Evolutionary conservation across 2,888 invertebrate genomes (phyloP).

Genomic region (Microctonus brassicae): DNA sequence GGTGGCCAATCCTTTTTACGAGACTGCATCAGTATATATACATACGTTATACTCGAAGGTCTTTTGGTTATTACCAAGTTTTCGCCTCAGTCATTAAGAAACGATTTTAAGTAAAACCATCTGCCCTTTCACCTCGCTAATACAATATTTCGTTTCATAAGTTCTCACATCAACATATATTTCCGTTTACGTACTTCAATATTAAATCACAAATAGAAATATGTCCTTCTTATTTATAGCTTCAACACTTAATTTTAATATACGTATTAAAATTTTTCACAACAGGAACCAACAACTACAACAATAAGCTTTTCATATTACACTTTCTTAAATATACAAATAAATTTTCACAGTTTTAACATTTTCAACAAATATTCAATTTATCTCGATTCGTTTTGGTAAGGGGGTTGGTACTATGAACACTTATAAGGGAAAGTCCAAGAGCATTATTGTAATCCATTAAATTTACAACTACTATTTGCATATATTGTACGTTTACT

Average conservation of each 20-base stretch:
- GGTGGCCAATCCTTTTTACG: conserved; percentile 57
- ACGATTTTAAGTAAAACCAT: not conserved
- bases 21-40: too few relatives aligned
- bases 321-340: not conserved
- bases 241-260: too few relatives aligned
- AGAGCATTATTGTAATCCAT: conserved; percentile 51
- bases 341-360: too few relatives aligned
- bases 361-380: not conserved
- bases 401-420: not conserved
- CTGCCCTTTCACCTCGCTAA: not conserved
- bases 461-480: conserved; percentile 62
- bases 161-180: not conserved
- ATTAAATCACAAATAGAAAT: too few relatives aligned
- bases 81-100: not conserved
- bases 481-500: conserved; percentile 53
- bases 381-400: not conserved
- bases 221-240: too few relatives aligned
- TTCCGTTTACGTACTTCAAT: too few relatives aligned
- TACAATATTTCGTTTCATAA: not conserved
- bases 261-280: not conserved
- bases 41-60: conserved; percentile 41
- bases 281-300: not conserved
- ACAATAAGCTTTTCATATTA: not conserved
- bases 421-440: not conserved
- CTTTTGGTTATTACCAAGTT: not conserved